Evolutionary conservation across 1,140 invertebrate species (phyloP), one percentile per base, ranked within the genome.

Genomic region (Battus philenor): DNA sequence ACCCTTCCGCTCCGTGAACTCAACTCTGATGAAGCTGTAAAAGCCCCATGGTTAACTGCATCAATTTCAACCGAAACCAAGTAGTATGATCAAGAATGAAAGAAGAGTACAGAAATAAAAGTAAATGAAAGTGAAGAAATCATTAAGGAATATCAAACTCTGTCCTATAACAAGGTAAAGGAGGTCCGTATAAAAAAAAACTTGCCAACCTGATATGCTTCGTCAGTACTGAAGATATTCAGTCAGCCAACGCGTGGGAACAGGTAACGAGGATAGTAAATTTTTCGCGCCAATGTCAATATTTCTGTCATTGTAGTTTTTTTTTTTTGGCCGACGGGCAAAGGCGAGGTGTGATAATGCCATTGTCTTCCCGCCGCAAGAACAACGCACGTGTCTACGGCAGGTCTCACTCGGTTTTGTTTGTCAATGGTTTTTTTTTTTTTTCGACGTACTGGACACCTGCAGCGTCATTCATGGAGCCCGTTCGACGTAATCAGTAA

Each of bases 361-460:
- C 36, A 67, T 74, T 74, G 68, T 78, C 51, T 69, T 52, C 68
- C 44, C 57, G 68, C 70, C 61, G 74, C 72, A 70, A 64, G 54
- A 54, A 50, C 61, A 62, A 78, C 77, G 74, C 77, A 72, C 77
- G 77, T 81, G 77, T 75, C 73, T 64, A 45, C 60, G 56, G 59
- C 62, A 66, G 65, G 65, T 60, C 65, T 66, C 57, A 58, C 56
- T 57, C 26, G 41, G 54, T 65, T 59, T 67, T 67, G 60, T 73
- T 70, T 68, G 54, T 52, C 57, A 58, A 50, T 53, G 26, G n/a
- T n/a, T 48, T 52, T 49, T 54, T 63, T 59, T 63, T 55, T 66
- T 60, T 61, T 49, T 45, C 45, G 47, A 15, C 52, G 49, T 62
- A 59, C 46, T 61, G 58, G 64, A 54, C 70, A 77, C 73, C 73